A percentile compares a stretch with the other conserved stretches of the same genome.
Evolutionary conservation across 2,113 vertebrate species (phyloP).

Genomic region (Tamias sibiricus): DNA sequence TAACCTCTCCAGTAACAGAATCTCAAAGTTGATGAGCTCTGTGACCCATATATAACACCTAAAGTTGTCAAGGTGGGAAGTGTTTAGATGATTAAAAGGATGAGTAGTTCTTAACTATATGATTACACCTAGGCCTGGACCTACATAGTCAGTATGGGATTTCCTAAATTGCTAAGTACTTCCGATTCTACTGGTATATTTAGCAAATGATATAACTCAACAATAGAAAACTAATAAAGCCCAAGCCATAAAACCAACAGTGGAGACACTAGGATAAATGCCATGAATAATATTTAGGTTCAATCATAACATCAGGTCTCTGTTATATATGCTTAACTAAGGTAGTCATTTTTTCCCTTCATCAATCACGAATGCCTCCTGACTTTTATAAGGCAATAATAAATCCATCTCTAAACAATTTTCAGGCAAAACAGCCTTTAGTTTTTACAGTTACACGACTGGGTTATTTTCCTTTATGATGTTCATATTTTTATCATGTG

Average conservation of each 20-base stretch:
- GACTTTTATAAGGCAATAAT: slow-evolving; percentile 76
- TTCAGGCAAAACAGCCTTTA: slow-evolving; percentile 61
- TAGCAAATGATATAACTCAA: slow-evolving; percentile 91
- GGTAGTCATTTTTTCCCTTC: slow-evolving; percentile 80
- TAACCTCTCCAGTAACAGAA: slow-evolving; percentile 86
- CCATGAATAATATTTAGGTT: slow-evolving; percentile 91
- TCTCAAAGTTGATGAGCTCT: slow-evolving; percentile 87
- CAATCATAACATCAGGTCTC: slow-evolving; percentile 86
- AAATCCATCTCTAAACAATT: slow-evolving; percentile 75
- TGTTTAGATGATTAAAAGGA: slow-evolving; percentile 93
- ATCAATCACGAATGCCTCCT: slow-evolving; percentile 75
- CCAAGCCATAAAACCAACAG: slow-evolving; percentile 91
- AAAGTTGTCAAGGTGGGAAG: slow-evolving; percentile 89
- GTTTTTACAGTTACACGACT: slow-evolving; percentile 73
- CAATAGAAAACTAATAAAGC: slow-evolving; percentile 92
- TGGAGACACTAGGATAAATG: slow-evolving; percentile 78
- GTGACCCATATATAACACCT: slow-evolving; percentile 91
- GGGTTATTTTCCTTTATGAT: slow-evolving; percentile 77
- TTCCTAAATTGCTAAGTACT: slow-evolving; percentile 89
- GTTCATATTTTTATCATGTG: slow-evolving; percentile 56
- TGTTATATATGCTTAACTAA: slow-evolving; percentile 88
- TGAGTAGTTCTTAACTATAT: slow-evolving; percentile 91
- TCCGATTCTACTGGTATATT: slow-evolving; percentile 91
- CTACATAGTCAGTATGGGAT: slow-evolving; percentile 89
- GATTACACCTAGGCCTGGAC: slow-evolving; percentile 84